These are phyloP conservation scores for Drosophila cognata DNA, from an alignment of 2,888 invertebrate species.

Conservation along the genomic window DNA sequence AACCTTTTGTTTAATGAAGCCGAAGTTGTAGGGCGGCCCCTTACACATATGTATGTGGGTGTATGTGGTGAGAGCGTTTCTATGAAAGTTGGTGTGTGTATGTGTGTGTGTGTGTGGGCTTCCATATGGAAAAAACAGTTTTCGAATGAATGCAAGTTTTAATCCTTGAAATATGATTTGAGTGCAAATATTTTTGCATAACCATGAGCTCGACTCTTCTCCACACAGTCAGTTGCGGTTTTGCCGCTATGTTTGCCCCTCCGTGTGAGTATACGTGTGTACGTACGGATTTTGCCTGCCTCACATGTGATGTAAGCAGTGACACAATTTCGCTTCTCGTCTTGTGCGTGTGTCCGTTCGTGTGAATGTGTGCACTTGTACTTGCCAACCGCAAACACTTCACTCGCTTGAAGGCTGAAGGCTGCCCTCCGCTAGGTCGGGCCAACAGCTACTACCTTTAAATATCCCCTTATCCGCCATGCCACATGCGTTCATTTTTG, in stretches of 20 bases:
- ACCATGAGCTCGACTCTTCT: slow-evolving; percentile 71
- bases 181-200: slow-evolving; percentile 81
- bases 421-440: slow-evolving; percentile 52
- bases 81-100: background rate
- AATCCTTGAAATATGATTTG: slow-evolving; percentile 81
- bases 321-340: slow-evolving; percentile 61
- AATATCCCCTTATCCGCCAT: background rate
- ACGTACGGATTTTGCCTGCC: slow-evolving; percentile 34
- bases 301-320: slow-evolving; percentile 61
- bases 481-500: slow-evolving; percentile 43
- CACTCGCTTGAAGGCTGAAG: slow-evolving; percentile 75
- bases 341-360: slow-evolving; percentile 37
- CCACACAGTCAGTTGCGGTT: slow-evolving; percentile 49
- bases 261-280: slow-evolving; percentile 16
- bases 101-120: slow-evolving; percentile 33
- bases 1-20: slow-evolving; percentile 78
- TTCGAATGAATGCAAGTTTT: slow-evolving; percentile 79
- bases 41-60: slow-evolving; percentile 10
- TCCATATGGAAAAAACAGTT: slow-evolving; percentile 78
- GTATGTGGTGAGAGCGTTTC: background rate
- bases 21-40: slow-evolving; percentile 60
- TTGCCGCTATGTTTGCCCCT: slow-evolving; percentile 11
- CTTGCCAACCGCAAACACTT: slow-evolving; percentile 81
- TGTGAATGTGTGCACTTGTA: slow-evolving; percentile 66
- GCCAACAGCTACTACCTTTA: slow-evolving; percentile 14